Conservation (phyloP, 1,140 invertebrate species). For the Globodera rostochiensis region DNA sequence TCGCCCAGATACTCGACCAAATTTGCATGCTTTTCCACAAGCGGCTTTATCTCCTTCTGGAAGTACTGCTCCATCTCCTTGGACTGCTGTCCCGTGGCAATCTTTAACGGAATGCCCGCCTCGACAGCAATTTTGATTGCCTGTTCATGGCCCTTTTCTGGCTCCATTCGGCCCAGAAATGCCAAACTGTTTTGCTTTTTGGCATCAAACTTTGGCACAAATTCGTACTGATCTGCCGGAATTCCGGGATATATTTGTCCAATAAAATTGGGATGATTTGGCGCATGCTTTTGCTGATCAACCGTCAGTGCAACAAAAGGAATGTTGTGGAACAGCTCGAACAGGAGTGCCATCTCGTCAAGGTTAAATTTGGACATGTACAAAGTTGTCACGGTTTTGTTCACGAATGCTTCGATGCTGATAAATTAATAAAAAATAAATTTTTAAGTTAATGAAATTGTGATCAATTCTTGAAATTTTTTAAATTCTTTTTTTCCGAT, state of each 20-base stretch:
- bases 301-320: conserved; percentile 21
- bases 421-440: too few species aligned
- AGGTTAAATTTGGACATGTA: too few species aligned
- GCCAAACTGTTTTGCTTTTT: not conserved
- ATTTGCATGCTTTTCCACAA: not conserved
- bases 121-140: conserved; percentile 27
- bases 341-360: conserved; percentile 20
- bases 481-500: too few species aligned
- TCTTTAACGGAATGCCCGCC: conserved; percentile 25
- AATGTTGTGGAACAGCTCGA: conserved; percentile 12
- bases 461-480: too few species aligned
- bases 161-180: conserved; percentile 20
- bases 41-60: conserved; percentile 11
- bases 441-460: too few species aligned
- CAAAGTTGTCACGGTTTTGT: too few species aligned
- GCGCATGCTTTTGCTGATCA: conserved; percentile 21
- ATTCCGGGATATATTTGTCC: conserved; percentile 25
- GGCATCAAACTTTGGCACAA: not conserved
- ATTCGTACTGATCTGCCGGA: conserved; percentile 13
- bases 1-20: conserved; percentile 28
- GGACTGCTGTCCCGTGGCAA: conserved; percentile 21
- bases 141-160: conserved; percentile 15
- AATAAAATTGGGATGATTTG: conserved; percentile 6
- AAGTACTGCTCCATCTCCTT: conserved; percentile 9
- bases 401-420: too few species aligned